A percentile compares a stretch with the other conserved stretches of the same genome.
These are phyloP conservation scores for Ailuropoda melanoleuca DNA, from an alignment of 2,113 vertebrate genomes.

Conservation along the genomic window DNA sequence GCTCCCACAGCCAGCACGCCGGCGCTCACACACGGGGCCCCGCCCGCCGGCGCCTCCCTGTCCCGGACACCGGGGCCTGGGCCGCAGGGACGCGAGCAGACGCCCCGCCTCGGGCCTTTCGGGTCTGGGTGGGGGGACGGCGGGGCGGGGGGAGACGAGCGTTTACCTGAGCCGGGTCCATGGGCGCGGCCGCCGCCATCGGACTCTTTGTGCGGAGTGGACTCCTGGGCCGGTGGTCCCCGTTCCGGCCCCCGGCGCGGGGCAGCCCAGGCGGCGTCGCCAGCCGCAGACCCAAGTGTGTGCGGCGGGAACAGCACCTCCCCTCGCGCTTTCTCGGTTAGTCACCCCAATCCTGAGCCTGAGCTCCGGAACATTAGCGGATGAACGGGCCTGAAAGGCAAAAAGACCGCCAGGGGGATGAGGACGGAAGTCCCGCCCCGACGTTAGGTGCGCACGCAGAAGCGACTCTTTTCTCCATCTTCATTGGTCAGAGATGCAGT, in stretches of 20 bases:
- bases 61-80: accelerated
- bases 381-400: accelerated
- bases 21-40: not conserved
- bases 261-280: not conserved
- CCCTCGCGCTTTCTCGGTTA: accelerated
- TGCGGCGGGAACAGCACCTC: not conserved
- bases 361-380: accelerated
- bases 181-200: not conserved
- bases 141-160: not conserved
- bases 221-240: not conserved
- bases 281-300: too few species aligned
- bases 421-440: not conserved
- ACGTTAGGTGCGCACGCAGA: accelerated
- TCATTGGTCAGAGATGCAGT: not conserved
- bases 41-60: not conserved
- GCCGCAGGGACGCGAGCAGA: not conserved
- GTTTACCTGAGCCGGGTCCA: not conserved
- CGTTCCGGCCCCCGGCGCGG: not conserved
- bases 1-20: not conserved
- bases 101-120: not conserved
- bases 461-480: accelerated
- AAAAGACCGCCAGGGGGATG: not conserved
- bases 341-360: accelerated
- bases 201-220: not conserved
- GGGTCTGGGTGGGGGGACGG: not conserved